These are phyloP conservation scores for Tragelaphus scriptus DNA, from an alignment of 2,113 vertebrate species.

Conservation along the genomic window DNA sequence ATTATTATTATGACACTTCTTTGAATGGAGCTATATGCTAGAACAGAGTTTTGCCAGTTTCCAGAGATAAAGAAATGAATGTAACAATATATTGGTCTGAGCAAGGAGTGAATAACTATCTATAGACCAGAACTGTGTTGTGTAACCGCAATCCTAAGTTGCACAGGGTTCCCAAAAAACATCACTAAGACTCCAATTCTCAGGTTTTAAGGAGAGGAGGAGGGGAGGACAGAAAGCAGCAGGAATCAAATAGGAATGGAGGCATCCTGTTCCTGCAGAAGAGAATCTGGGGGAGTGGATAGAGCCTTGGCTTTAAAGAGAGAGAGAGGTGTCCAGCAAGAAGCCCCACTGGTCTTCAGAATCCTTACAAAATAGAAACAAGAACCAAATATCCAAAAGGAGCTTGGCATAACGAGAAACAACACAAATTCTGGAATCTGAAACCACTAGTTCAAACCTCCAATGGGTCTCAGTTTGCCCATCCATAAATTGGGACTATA, in stretches of 20 bases:
- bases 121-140: background rate
- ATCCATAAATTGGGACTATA: background rate
- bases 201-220: background rate
- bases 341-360: background rate
- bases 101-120: background rate
- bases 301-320: background rate
- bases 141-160: background rate
- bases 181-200: background rate
- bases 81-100: background rate
- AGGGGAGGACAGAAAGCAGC: background rate
- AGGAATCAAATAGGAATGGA: background rate
- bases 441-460: background rate
- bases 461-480: background rate
- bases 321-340: background rate
- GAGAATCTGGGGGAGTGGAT: background rate
- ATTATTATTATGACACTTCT: background rate
- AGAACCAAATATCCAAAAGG: background rate
- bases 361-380: background rate
- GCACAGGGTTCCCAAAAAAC: background rate
- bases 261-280: background rate
- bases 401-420: background rate
- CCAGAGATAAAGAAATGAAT: conserved; percentile 15
- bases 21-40: background rate
- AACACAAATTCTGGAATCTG: background rate
- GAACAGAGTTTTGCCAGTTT: background rate